Evolutionary conservation across 2,888 invertebrate genomes (phyloP).

Genomic region (Amphipyra tragopoginis): DNA sequence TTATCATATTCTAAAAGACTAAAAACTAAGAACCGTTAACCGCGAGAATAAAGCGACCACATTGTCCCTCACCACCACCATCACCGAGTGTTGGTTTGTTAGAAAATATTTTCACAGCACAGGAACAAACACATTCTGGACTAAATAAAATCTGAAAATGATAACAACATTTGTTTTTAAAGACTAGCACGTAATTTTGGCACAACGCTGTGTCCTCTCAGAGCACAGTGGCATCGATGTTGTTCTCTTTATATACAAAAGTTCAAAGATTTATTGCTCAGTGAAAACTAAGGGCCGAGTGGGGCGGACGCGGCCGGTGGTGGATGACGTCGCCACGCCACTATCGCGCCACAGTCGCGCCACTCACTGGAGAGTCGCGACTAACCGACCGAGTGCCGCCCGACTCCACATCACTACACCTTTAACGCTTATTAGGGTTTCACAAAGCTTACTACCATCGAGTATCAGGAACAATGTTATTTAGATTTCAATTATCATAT

Average conservation of each 20-base stretch:
- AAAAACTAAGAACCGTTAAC: constrained; percentile 61
- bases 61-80: constrained; percentile 71
- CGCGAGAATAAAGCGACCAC: constrained; percentile 71
- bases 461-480: constrained; percentile 75
- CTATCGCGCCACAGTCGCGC: constrained; percentile 28
- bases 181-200: constrained; percentile 90
- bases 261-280: constrained; percentile 74
- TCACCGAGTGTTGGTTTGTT: constrained; percentile 86
- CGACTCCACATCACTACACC: constrained; percentile 29
- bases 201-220: constrained; percentile 84
- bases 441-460: constrained; percentile 74
- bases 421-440: constrained; percentile 72
- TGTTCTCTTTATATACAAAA: constrained; percentile 80
- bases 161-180: constrained; percentile 88
- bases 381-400: constrained; percentile 32
- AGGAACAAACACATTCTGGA: constrained; percentile 89
- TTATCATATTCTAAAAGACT: constrained; percentile 58
- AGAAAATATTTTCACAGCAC: constrained; percentile 87
- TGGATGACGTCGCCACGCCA: constrained; percentile 37
- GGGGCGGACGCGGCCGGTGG: constrained; percentile 43
- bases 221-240: constrained; percentile 86
- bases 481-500: constrained; percentile 69
- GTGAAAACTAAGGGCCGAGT: constrained; percentile 70
- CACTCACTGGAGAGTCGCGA: constrained; percentile 10
- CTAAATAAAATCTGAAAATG: constrained; percentile 90